These are phyloP conservation scores for Holotrichia oblita DNA, from an alignment of 1,140 invertebrate genomes.

Conservation along the genomic window DNA sequence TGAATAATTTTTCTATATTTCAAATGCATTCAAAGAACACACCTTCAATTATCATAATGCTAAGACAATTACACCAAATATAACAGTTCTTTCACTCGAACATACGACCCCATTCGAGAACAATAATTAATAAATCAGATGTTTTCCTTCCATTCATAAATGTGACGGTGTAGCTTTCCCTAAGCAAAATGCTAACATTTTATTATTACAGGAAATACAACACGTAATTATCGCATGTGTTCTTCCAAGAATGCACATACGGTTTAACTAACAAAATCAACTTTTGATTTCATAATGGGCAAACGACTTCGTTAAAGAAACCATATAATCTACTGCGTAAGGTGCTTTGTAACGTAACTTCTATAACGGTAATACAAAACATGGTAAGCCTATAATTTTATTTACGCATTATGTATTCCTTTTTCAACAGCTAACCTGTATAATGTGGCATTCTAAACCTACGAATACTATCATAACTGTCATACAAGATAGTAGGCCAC, in stretches of 20 bases:
- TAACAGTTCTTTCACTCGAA: too few species aligned
- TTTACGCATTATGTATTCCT: conserved; percentile 12
- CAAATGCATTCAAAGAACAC: too few species aligned
- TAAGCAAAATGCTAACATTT: background rate
- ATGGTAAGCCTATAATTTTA: background rate
- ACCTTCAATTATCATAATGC: too few species aligned
- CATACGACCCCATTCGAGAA: too few species aligned
- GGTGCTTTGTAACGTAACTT: background rate
- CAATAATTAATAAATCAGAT: too few species aligned
- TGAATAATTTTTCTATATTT: too few species aligned
- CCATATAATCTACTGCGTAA: background rate
- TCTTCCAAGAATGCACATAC: background rate
- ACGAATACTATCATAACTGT: background rate
- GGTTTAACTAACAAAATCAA: background rate
- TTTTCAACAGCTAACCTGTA: background rate
- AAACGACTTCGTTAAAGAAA: background rate
- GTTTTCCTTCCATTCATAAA: too few species aligned
- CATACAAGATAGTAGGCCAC: background rate
- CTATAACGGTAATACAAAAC: background rate
- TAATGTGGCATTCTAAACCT: background rate
- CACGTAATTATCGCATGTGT: background rate
- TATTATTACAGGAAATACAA: background rate
- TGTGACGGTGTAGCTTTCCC: background rate
- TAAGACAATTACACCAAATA: too few species aligned
- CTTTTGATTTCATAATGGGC: background rate